Evolutionary conservation across 2,797 vertebrate genomes (phyloP), one percentile per base, ranked within the genome.

Genomic region (Fistularia commersonii): DNA sequence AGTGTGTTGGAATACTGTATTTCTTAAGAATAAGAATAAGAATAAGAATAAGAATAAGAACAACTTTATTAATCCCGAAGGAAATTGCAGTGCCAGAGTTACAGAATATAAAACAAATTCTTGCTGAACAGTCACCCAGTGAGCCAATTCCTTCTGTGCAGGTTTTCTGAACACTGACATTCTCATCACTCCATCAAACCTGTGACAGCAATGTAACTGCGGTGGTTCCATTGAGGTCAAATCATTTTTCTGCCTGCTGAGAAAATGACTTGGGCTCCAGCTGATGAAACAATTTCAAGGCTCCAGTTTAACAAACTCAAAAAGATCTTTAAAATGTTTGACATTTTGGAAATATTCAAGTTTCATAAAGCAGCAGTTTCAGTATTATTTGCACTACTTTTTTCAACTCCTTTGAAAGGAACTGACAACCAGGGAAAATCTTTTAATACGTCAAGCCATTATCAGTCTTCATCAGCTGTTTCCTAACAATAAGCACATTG

Each of bases 401-500:
- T 61, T 46, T 37, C 36, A 51, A 48, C 41, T 54, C 33, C 37
- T 54, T 46, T 15, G 51, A 79, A 48, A 49, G 41, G 35, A 60
- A 61, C 62, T 61, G 70, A 76, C 54, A 48, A 75, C 15, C 45
- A 43, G 50, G 55, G 35, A 59, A 64, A 58, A 54, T 23, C 41
- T 50, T 62, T 57, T 61, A 66, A 61, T 8, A 33, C 52, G 63
- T 62, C 34, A 6, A 35, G 23, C 23, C 23, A 23, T 23, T 23
- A 23, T 23, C 4, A 4, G 23, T 23, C 23, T 23, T 4, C 23
- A 23, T 23, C 23, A 23, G 23, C 4, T 23, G 23, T 23, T 2
- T 23, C 23, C 23, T 23, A 23, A 23, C 23, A 4, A 23, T 23
- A 23, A 23, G 23, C 23, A 23, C 23, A 23, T 23, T 2, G 23